Evolutionary conservation across 2,113 vertebrate genomes (phyloP).

Genomic region (Psittacula cyanocephala): DNA sequence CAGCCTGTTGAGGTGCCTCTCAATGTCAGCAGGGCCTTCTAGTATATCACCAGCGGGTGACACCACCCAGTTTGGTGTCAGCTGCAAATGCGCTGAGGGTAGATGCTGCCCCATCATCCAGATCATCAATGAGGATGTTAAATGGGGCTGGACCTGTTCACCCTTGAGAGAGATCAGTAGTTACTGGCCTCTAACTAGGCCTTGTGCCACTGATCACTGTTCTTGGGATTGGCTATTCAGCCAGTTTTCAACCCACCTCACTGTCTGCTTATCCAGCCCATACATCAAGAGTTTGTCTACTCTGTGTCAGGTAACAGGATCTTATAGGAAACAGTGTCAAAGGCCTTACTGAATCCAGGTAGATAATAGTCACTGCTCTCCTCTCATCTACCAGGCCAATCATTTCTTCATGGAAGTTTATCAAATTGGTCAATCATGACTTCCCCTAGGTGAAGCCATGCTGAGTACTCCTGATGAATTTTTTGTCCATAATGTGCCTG

Average conservation of each 20-base stretch:
- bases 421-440: neutral
- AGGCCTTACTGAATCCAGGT: neutral
- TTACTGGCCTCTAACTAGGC: neutral
- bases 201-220: neutral
- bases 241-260: neutral
- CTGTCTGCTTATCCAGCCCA: neutral
- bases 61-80: neutral
- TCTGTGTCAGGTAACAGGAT: neutral
- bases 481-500: neutral
- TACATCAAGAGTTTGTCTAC: neutral
- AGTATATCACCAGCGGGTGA: neutral
- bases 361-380: neutral
- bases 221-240: neutral
- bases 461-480: neutral
- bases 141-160: neutral
- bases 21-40: rapidly evolving
- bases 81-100: neutral
- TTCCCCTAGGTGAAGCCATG: neutral
- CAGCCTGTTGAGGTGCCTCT: neutral
- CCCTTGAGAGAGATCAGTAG: neutral
- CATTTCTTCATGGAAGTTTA: neutral
- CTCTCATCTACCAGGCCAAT: neutral
- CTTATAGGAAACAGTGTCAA: neutral
- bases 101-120: neutral
- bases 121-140: neutral